A percentile compares a stretch with the other conserved stretches of the same genome.
Evolutionary conservation across 2,113 vertebrate species (phyloP).

Genomic region (Alces alces): DNA sequence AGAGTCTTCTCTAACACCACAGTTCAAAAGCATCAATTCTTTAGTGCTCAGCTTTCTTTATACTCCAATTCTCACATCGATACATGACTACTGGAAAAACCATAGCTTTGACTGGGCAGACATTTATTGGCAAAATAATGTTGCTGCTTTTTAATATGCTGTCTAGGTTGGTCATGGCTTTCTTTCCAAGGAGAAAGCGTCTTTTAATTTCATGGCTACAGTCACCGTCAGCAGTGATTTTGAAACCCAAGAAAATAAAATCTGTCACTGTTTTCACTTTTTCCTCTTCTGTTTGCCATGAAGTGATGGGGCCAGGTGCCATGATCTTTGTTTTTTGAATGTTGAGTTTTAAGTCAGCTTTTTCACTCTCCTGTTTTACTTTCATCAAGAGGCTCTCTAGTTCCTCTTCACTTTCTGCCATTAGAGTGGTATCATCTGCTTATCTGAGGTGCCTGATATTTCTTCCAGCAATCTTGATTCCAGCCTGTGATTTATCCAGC

Average conservation of each 20-base stretch:
- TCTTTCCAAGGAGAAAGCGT: not conserved
- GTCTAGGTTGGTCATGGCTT: not conserved
- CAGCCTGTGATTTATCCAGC: not conserved
- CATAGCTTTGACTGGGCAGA: not conserved
- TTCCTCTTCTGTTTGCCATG: not conserved
- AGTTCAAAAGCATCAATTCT: not conserved
- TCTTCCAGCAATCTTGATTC: not conserved
- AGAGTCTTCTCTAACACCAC: not conserved
- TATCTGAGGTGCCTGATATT: not conserved
- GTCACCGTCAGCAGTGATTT: not conserved
- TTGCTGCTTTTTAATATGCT: not conserved
- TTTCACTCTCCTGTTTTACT: not conserved
- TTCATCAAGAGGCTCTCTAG: not conserved
- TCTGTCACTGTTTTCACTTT: not conserved
- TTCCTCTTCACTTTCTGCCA: not conserved
- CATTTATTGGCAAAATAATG: not conserved
- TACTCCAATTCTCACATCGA: not conserved
- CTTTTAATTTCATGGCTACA: not conserved
- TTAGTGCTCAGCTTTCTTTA: not conserved
- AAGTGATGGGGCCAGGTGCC: not conserved
- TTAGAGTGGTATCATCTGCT: not conserved
- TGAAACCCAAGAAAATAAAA: not conserved
- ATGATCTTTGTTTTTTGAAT: not conserved
- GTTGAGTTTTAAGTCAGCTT: not conserved
- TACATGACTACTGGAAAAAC: not conserved